Conservation (phyloP, 2,797 vertebrate genomes). For the Tokudaia tokunoshimensis region DNA sequence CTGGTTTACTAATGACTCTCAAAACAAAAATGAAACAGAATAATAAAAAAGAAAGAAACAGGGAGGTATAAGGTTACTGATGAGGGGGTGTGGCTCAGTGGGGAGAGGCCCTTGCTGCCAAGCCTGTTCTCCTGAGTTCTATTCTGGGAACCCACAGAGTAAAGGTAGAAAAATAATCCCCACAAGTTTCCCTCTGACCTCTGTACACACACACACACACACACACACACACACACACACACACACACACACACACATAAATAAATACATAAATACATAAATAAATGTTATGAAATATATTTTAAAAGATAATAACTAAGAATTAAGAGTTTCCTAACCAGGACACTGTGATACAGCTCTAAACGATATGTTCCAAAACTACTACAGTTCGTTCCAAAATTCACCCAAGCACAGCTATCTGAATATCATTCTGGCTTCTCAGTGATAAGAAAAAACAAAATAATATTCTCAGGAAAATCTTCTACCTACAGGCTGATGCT, state of each 20-base stretch:
- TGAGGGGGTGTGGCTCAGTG: not conserved
- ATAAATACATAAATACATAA: too few species aligned
- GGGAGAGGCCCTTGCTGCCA: not conserved
- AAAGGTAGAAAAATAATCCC: not conserved
- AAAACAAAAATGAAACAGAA: not conserved
- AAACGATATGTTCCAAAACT: not conserved
- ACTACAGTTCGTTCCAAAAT: conserved; percentile 26
- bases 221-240: not conserved
- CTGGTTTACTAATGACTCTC: not conserved
- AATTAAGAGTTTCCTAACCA: not conserved
- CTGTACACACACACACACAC: not conserved
- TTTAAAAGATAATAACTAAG: not conserved
- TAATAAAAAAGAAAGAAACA: conserved; percentile 32
- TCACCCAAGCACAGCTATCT: not conserved
- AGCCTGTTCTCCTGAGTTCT: not conserved
- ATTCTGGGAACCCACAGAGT: not conserved
- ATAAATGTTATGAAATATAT: not conserved
- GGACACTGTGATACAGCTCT: not conserved
- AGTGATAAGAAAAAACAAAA: conserved; percentile 55
- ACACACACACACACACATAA: not conserved
- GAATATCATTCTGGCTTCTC: conserved; percentile 52
- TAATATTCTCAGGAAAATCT: conserved; percentile 24
- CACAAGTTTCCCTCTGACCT: not conserved
- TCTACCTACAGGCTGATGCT: not conserved
- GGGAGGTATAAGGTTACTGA: not conserved